Conservation (phyloP, 2,797 vertebrate species). For the Acrossocheilus fasciatus region DNA sequence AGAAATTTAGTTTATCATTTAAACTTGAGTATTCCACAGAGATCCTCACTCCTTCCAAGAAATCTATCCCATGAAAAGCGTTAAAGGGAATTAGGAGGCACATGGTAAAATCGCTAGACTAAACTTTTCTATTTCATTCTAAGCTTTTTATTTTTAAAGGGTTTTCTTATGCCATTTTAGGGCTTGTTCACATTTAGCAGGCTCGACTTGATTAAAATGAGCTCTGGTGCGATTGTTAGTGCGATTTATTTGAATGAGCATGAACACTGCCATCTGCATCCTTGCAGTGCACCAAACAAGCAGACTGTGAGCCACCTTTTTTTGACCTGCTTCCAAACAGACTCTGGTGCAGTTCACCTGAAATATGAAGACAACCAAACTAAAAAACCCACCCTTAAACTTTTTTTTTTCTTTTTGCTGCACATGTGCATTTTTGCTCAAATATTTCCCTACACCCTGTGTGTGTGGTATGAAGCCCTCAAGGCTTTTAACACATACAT, state of each 20-base stretch:
- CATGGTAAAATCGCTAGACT: neutral
- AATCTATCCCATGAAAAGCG: neutral
- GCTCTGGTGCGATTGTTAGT: neutral
- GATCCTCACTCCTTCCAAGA: neutral
- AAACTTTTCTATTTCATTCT: neutral
- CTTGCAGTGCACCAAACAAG: neutral
- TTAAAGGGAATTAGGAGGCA: neutral
- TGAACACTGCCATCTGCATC: neutral
- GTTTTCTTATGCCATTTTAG: neutral
- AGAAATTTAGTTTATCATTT: neutral
- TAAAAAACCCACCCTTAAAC: neutral
- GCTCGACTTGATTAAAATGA: neutral
- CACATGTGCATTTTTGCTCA: neutral
- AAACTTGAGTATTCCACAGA: neutral
- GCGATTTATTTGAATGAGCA: neutral
- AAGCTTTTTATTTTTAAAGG: neutral
- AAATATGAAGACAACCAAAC: no score
- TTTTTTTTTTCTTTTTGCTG: neutral
- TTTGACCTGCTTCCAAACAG: no score
- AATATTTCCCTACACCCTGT: neutral
- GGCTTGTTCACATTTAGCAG: neutral
- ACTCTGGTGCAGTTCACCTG: no score
- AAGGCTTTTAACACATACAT: conserved; percentile 46
- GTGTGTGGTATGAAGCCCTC: neutral
- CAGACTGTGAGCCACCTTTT: no score